phyloP scores from a whole-genome alignment of 2,888 invertebrate genomes.

The Elegia similella region DNA sequence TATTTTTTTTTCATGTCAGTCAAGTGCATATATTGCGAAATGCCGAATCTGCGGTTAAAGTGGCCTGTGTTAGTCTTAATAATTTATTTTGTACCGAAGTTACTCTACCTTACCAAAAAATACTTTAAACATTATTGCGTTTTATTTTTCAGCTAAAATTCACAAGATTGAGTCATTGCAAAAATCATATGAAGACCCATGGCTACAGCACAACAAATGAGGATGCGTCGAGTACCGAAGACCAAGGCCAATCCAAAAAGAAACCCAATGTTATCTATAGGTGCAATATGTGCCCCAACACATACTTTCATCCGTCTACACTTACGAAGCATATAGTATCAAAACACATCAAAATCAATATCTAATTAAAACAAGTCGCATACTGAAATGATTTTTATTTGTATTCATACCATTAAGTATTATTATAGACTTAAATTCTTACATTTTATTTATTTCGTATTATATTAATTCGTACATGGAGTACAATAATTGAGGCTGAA shows the following conservation, averaged over 20 bases:
- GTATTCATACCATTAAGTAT: background rate
- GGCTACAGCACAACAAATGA: slow-evolving; percentile 26
- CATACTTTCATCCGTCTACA: slow-evolving; percentile 56
- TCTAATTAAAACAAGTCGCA: slow-evolving; percentile 4
- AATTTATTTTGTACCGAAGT: no score
- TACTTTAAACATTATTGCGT: no score
- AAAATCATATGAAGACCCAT: slow-evolving; percentile 60
- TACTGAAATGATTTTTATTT: background rate
- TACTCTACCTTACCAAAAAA: no score
- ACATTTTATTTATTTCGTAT: no score
- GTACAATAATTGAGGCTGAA: no score
- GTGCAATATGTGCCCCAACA: slow-evolving; percentile 66
- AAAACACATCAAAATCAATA: slow-evolving; percentile 54
- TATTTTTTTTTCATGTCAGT: no score
- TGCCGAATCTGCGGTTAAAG: no score
- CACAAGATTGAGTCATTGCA: slow-evolving; percentile 46
- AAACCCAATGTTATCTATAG: slow-evolving; percentile 39
- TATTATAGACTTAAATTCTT: no score
- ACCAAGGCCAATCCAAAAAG: slow-evolving; percentile 20
- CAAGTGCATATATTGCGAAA: no score
- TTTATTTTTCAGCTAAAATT: slow-evolving; percentile 61
- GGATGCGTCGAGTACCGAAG: slow-evolving; percentile 17
- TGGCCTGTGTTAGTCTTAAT: no score
- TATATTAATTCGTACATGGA: no score
- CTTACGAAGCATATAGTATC: slow-evolving; percentile 66